Conservation (phyloP, 2,888 invertebrate species). For the Melanotus villosus region DNA sequence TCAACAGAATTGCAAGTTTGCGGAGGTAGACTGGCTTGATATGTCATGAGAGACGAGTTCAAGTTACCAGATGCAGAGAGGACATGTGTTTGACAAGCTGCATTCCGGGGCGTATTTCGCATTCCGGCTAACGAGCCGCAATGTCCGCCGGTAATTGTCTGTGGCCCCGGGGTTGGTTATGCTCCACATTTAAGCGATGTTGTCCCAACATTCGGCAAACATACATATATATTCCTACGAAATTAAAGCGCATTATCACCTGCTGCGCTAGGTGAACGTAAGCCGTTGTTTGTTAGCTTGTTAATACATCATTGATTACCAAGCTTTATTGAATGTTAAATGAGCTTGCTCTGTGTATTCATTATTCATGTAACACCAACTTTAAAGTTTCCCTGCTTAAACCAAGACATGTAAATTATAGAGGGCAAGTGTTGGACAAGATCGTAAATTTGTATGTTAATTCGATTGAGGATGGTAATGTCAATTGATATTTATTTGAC, state of each 20-base stretch:
- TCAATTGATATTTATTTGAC: too few relatives aligned
- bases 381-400: too few relatives aligned
- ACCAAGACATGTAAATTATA: too few relatives aligned
- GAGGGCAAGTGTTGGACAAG: too few relatives aligned
- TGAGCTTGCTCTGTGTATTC: constrained; percentile 3
- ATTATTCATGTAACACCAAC: too few relatives aligned
- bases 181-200: constrained; percentile 10
- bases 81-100: constrained; percentile 59
- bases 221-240: not conserved
- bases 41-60: constrained; percentile 34
- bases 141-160: constrained; percentile 60
- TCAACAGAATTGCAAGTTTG: constrained; percentile 34
- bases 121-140: constrained; percentile 60
- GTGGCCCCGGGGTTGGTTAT: constrained; percentile 47
- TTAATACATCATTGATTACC: constrained; percentile 24
- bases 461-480: too few relatives aligned
- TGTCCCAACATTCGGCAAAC: constrained; percentile 7
- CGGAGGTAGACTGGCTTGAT: constrained; percentile 25
- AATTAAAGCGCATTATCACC: constrained; percentile 23
- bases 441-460: too few relatives aligned
- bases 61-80: constrained; percentile 49
- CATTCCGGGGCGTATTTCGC: constrained; percentile 58
- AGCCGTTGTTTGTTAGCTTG: constrained; percentile 10
- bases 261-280: constrained; percentile 13
- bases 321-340: constrained; percentile 6